Conservation (phyloP, 35 echinoderm and acorn worm genomes). For the Patiria miniata region DNA sequence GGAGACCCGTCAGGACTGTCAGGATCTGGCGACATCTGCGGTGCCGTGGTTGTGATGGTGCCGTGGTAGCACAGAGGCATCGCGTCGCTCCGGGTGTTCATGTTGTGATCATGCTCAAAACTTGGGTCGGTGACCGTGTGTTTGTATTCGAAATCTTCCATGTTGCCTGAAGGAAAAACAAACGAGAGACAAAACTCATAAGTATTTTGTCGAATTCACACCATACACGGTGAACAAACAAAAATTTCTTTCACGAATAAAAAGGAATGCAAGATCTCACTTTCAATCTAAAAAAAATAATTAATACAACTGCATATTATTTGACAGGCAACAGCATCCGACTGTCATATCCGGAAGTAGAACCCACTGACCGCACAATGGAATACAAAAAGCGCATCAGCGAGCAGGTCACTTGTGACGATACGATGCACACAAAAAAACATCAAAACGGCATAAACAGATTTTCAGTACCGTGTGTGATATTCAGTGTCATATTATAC, state of each 20-base stretch:
- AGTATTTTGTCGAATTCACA: neutral
- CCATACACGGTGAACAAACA: neutral
- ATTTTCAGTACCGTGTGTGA: neutral
- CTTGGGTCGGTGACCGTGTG: constrained; percentile 74
- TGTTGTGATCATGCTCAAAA: constrained; percentile 90
- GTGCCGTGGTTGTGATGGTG: constrained; percentile 48
- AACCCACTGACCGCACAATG: too few relatives aligned
- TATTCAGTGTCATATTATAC: neutral
- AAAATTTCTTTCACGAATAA: neutral
- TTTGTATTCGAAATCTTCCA: constrained; percentile 95
- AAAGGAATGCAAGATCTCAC: too few relatives aligned
- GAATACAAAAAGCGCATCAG: too few relatives aligned
- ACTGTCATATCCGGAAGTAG: too few relatives aligned
- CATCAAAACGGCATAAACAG: neutral
- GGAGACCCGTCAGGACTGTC: constrained; percentile 70
- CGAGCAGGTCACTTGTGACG: too few relatives aligned
- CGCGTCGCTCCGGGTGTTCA: constrained; percentile 64
- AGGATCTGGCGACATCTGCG: constrained; percentile 66
- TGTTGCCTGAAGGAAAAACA: constrained; percentile 72
- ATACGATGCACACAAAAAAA: neutral
- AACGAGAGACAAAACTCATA: constrained; percentile 34
- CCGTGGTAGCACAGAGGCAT: constrained; percentile 49
- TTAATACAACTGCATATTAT: neutral
- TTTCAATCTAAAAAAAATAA: too few relatives aligned
- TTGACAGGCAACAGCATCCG: constrained; percentile 2